Percentiles rank a stretch among this genome's conserved stretches.
Evolutionary conservation across 2,888 invertebrate genomes (phyloP).

Genomic region (Lasioglossum pauxillum): DNA sequence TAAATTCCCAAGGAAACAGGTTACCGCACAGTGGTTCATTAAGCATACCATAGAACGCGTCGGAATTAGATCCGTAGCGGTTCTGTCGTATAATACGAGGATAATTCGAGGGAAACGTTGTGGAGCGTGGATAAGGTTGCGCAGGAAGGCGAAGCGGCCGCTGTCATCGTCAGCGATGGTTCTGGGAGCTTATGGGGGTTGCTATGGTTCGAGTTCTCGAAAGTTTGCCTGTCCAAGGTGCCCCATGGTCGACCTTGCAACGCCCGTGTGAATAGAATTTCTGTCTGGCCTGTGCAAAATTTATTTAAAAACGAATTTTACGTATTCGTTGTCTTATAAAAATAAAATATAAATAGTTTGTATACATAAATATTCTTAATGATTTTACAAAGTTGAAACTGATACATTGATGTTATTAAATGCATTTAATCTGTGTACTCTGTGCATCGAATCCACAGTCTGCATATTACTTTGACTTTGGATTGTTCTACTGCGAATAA

Average conservation of each 20-base stretch:
- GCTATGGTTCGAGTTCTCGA: not conserved
- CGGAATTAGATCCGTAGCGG: slow-evolving; percentile 21
- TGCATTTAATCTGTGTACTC: not conserved
- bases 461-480: too few relatives aligned
- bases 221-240: not conserved
- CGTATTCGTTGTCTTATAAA: not conserved
- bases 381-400: not conserved
- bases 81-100: slow-evolving; percentile 16
- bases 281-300: not conserved
- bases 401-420: not conserved
- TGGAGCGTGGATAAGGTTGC: not conserved
- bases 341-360: too few relatives aligned
- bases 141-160: not conserved
- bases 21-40: slow-evolving; percentile 24
- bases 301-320: not conserved
- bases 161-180: not conserved
- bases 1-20: slow-evolving; percentile 31
- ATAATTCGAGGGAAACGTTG: slow-evolving; percentile 19
- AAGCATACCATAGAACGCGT: slow-evolving; percentile 21
- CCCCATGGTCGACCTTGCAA: not conserved
- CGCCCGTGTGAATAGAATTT: not conserved
- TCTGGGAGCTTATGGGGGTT: not conserved
- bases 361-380: not conserved
- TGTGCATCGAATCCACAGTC: too few relatives aligned
- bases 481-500: not conserved